phyloP scores from a whole-genome alignment of 2,797 vertebrate genomes.

The Sebastes hopkinsi region DNA sequence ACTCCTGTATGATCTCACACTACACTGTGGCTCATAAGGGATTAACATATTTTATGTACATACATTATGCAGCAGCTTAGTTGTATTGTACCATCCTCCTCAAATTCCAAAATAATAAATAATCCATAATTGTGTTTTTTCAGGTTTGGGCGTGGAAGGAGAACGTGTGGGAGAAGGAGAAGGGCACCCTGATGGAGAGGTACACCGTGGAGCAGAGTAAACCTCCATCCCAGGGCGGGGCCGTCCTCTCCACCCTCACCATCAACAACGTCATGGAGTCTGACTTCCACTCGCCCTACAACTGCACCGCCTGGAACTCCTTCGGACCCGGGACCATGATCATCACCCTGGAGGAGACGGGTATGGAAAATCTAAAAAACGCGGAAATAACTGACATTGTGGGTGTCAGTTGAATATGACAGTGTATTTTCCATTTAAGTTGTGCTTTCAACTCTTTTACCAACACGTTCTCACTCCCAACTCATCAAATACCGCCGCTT shows the following conservation, averaged over 20 bases:
- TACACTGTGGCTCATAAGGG: not conserved
- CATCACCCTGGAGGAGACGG: slow-evolving; percentile 91
- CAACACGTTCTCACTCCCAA: too few species aligned
- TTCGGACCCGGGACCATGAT: slow-evolving; percentile 94
- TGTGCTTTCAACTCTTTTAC: too few species aligned
- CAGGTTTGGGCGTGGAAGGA: slow-evolving; percentile 99
- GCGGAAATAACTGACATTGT: too few species aligned
- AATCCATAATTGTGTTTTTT: not conserved
- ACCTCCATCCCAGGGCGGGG: slow-evolving; percentile 84
- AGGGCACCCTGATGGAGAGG: slow-evolving; percentile 88
- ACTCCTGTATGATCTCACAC: not conserved
- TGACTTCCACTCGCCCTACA: slow-evolving; percentile 95
- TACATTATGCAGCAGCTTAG: not conserved
- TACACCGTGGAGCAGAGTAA: slow-evolving; percentile 93
- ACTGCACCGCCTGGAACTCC: slow-evolving; percentile 97
- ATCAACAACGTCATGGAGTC: slow-evolving; percentile 96
- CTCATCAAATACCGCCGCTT: too few species aligned
- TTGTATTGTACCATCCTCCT: too few species aligned
- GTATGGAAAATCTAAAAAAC: slow-evolving; percentile 33
- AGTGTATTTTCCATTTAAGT: too few species aligned
- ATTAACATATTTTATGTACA: not conserved
- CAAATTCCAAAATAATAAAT: not conserved
- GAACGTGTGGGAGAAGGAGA: slow-evolving; percentile 94
- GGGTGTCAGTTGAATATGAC: too few species aligned
- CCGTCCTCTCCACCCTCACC: slow-evolving; percentile 93